Evolutionary conservation across 1,140 invertebrate species (phyloP), one percentile per base, ranked within the genome.

Genomic region (Drosophila pandora): DNA sequence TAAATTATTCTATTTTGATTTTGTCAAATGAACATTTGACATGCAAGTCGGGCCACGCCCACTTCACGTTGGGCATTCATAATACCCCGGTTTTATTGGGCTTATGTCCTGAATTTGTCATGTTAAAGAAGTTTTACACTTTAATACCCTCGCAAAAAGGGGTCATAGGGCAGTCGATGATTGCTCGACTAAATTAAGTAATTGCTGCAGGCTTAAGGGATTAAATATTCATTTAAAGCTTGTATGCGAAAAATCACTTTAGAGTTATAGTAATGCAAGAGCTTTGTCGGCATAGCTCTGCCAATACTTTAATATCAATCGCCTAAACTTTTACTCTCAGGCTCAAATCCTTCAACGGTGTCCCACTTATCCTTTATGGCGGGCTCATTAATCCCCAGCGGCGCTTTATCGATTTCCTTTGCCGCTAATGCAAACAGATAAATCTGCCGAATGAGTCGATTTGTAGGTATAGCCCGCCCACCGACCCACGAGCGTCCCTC

Each of bases 1-100:
- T 84, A 85, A 84, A 84, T 85, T 85, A 84, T 84, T 80, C 77
- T 60, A 79, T 83, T 75, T 85, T 74, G 77, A 85, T 85, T 84
- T 85, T 85, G 49, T 74, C 54, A 79, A 79, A 88, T 82, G 58
- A 59, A 64, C 43, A 34, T 52, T 57, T 79, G 81, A 69, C 81
- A 84, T 80, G 81, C 81, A 73, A 80, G 50, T 48, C 28, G 12
- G n/a, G 52, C 52, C 69, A 57, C 61, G 41, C 55, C 62, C 17
- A 2, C 2, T 4, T 13, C 17, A n/a, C 8, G 23, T 30, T 9
- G 12, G 12, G 17, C n/a, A 4, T 52, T 60, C 47, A 43, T 54
- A 61, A 43, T 8, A 43, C 50, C 23, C n/a, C n/a, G 9, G 34
- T 17, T 59, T 34, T 28, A 22, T 28, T n/a, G 12, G 9, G 30